phyloP scores from a whole-genome alignment of 1,140 invertebrate species.

The Elysia chlorotica region DNA sequence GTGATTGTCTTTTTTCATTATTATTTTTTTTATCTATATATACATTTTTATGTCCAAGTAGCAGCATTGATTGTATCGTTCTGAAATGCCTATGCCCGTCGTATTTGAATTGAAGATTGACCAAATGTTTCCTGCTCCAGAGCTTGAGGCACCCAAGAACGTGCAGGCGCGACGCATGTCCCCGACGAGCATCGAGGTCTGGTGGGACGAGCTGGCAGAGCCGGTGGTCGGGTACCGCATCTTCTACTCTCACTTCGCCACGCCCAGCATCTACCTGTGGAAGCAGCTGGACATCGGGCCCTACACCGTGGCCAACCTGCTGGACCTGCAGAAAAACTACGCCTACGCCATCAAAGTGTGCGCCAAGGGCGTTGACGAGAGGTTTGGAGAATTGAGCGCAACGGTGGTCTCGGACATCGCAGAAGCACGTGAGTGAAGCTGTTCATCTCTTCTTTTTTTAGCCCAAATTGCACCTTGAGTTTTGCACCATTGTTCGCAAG shows the following conservation, averaged over 20 bases:
- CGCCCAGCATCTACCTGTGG: constrained; percentile 51
- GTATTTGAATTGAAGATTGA: no score
- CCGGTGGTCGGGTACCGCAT: constrained; percentile 79
- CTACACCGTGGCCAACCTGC: constrained; percentile 71
- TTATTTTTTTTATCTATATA: no score
- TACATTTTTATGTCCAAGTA: no score
- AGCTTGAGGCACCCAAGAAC: constrained; percentile 83
- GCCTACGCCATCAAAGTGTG: constrained; percentile 89
- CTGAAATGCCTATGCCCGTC: no score
- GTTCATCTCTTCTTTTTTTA: no score
- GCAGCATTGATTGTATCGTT: no score
- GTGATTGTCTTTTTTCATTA: no score
- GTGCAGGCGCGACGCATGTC: constrained; percentile 70
- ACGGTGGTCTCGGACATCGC: constrained; percentile 36
- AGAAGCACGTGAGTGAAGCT: constrained; percentile 24
- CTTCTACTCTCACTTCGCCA: constrained; percentile 53
- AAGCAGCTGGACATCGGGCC: constrained; percentile 50
- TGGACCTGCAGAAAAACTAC: constrained; percentile 87
- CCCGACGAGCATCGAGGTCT: constrained; percentile 88
- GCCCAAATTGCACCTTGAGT: no score
- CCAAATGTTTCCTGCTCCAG: no score
- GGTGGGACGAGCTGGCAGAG: constrained; percentile 84
- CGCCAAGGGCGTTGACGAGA: constrained; percentile 48
- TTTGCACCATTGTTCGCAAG: no score
- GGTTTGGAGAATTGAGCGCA: constrained; percentile 54